Conservation (phyloP, 2,888 invertebrate genomes). For the Aphodius granarius region DNA sequence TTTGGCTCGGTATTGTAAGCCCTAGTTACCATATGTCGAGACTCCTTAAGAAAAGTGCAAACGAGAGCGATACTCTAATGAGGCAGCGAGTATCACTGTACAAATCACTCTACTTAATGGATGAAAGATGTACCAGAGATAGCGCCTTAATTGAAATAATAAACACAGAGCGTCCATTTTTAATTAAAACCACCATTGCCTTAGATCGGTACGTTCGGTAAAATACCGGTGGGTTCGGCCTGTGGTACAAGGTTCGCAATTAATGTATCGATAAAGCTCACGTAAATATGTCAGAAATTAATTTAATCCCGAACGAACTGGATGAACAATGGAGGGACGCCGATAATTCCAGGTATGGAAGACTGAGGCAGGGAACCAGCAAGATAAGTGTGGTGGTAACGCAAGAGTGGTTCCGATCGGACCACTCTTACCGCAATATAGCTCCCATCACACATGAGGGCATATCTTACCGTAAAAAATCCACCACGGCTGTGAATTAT, state of each 20-base stretch:
- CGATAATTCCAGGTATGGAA: conserved; percentile 9
- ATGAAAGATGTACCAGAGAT: not conserved
- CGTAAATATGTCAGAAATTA: conserved; percentile 4
- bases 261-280: not conserved
- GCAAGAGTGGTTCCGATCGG: conserved; percentile 8
- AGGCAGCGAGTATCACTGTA: not conserved
- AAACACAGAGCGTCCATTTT: not conserved
- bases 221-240: not conserved
- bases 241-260: not conserved
- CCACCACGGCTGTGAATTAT: not conserved
- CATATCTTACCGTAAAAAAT: not conserved
- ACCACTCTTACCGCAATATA: conserved; percentile 1
- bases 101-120: not conserved
- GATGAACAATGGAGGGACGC: not conserved
- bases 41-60: not conserved
- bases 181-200: not conserved
- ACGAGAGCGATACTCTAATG: not conserved
- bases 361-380: not conserved
- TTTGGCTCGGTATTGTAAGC: no score
- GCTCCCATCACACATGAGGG: not conserved
- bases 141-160: not conserved
- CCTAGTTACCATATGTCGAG: no score
- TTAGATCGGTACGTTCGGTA: not conserved
- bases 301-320: conserved; percentile 1
- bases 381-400: conserved; percentile 8